Evolutionary conservation across 2,113 vertebrate genomes (phyloP).

Genomic region (Xiphophorus couchianus): DNA sequence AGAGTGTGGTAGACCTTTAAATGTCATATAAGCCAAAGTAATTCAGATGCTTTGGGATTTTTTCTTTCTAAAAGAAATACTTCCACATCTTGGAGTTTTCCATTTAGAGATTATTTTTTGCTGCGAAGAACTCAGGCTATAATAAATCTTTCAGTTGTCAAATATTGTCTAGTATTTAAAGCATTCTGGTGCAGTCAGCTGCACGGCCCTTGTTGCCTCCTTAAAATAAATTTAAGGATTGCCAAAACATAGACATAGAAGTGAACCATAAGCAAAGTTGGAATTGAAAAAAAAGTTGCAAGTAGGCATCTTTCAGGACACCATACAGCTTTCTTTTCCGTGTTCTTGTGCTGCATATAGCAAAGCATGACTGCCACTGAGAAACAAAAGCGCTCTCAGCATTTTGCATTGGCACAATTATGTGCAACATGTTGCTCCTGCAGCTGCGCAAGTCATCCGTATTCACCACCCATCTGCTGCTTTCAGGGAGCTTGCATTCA

Average conservation of each 20-base stretch:
- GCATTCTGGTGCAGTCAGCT: not conserved
- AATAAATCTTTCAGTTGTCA: not conserved
- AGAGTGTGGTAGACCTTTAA: slow-evolving; percentile 3
- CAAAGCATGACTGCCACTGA: slow-evolving; percentile 11
- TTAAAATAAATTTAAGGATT: not conserved
- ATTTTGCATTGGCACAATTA: slow-evolving; percentile 15
- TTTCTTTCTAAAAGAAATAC: not conserved
- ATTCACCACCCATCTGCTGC: slow-evolving; percentile 36
- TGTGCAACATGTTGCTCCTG: slow-evolving; percentile 26
- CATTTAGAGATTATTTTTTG: not conserved
- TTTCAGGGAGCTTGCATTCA: slow-evolving; percentile 26
- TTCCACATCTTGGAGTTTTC: not conserved
- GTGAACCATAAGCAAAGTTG: too few species aligned
- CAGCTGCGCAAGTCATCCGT: slow-evolving; percentile 23
- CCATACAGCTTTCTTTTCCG: not conserved
- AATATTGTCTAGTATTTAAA: not conserved
- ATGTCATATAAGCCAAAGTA: not conserved
- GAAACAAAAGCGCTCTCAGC: slow-evolving; percentile 19
- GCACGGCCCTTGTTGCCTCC: too few species aligned
- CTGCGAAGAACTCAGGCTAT: not conserved
- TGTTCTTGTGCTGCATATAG: not conserved
- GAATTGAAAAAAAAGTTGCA: not conserved
- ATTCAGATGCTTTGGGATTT: not conserved
- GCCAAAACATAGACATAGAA: not conserved
- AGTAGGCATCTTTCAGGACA: not conserved